Evolutionary conservation across 2,888 invertebrate species (phyloP).

Genomic region (Drosophila paracracens): DNA sequence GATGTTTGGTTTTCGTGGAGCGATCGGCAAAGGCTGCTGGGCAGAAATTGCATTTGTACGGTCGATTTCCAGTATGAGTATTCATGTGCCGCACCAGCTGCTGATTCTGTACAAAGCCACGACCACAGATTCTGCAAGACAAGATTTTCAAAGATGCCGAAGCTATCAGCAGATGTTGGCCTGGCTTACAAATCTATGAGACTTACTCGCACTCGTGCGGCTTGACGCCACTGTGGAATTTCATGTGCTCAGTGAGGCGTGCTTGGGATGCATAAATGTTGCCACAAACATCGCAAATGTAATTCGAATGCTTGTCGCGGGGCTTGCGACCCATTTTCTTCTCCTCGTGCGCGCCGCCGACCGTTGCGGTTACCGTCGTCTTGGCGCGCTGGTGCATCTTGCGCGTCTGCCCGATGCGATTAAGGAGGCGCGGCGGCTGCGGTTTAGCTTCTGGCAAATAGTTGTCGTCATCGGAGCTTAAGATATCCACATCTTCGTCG

Average conservation of each 20-base stretch:
- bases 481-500: constrained; percentile 38
- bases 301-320: constrained; percentile 70
- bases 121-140: constrained; percentile 81
- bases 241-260: constrained; percentile 83
- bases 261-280: constrained; percentile 84
- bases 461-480: constrained; percentile 59
- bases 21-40: constrained; percentile 85
- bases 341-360: constrained; percentile 15
- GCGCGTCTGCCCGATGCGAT: constrained; percentile 38
- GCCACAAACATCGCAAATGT: constrained; percentile 84
- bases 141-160: background rate
- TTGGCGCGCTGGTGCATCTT: constrained; percentile 38
- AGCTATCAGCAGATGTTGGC: background rate
- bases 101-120: constrained; percentile 84
- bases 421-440: constrained; percentile 30
- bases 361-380: background rate
- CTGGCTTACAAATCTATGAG: too few relatives aligned
- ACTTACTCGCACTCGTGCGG: constrained; percentile 84
- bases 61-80: constrained; percentile 84
- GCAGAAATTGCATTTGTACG: constrained; percentile 84
- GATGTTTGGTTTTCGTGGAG: constrained; percentile 85
- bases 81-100: constrained; percentile 85
- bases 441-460: constrained; percentile 30
- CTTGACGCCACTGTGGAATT: constrained; percentile 83
- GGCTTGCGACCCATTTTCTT: constrained; percentile 68